phyloP scores from a whole-genome alignment of 1,140 invertebrate genomes.

The Maniola jurtina region DNA sequence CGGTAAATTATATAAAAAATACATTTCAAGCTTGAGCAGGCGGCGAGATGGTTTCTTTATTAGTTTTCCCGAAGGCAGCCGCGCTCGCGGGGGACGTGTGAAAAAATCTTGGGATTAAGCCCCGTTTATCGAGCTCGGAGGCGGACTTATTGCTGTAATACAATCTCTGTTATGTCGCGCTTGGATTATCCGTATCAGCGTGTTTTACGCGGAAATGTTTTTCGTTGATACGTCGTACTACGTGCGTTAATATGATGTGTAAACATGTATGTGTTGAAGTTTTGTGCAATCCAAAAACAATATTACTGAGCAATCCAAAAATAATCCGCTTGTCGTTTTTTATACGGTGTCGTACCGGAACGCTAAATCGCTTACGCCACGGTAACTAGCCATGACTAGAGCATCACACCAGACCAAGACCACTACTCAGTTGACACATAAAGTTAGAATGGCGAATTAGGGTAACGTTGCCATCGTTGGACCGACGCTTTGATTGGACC shows the following conservation, averaged over 20 bases:
- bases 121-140: conserved; percentile 64
- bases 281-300: too few relatives aligned
- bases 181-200: conserved; percentile 65
- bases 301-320: too few relatives aligned
- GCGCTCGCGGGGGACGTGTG: conserved; percentile 65
- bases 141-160: conserved; percentile 74
- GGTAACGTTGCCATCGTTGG: too few relatives aligned
- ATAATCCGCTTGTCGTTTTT: too few relatives aligned
- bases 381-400: too few relatives aligned
- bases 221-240: conserved; percentile 20
- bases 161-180: conserved; percentile 74
- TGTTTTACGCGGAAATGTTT: conserved; percentile 51
- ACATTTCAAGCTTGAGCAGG: conserved; percentile 76
- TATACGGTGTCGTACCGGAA: too few relatives aligned
- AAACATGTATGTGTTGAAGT: conserved; percentile 11
- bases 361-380: too few relatives aligned
- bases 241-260: conserved; percentile 33
- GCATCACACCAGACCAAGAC: too few relatives aligned
- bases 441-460: too few relatives aligned
- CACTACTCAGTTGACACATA: too few relatives aligned
- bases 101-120: conserved; percentile 74
- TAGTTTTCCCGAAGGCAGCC: conserved; percentile 69
- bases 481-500: too few relatives aligned
- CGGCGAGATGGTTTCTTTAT: conserved; percentile 76
- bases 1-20: conserved; percentile 78